phyloP scores from a whole-genome alignment of 2,888 invertebrate species.

The Syritta pipiens region DNA sequence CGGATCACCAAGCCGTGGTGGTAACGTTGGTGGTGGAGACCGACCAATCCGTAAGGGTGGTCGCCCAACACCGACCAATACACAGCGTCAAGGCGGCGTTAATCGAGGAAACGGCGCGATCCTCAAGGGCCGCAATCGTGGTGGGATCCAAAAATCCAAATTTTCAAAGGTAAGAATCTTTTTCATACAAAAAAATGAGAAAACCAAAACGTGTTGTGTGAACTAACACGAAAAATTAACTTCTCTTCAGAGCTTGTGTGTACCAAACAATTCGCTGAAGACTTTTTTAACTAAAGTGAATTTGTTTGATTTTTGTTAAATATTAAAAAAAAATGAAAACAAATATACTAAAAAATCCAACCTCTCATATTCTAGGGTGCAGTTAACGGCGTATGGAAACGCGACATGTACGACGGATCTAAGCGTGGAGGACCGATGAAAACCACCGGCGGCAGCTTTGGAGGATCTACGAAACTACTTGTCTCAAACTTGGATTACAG shows the following conservation, averaged over 20 bases:
- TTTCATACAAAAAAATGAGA: constrained; percentile 59
- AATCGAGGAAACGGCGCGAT: constrained; percentile 80
- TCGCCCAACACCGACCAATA: constrained; percentile 79
- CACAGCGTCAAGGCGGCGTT: constrained; percentile 78
- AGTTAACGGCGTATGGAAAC: constrained; percentile 98
- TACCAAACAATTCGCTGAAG: constrained; percentile 24
- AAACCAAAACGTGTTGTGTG: constrained; percentile 33
- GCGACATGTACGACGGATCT: constrained; percentile 94
- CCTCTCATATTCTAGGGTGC: constrained; percentile 87
- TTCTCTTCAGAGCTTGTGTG: constrained; percentile 56
- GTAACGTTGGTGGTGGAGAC: constrained; percentile 80
- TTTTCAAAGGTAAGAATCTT: constrained; percentile 77
- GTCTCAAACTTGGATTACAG: constrained; percentile 98
- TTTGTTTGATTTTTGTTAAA: constrained; percentile 53
- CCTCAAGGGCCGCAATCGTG: constrained; percentile 86
- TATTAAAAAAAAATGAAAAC: constrained; percentile 57
- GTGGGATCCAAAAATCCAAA: constrained; percentile 82
- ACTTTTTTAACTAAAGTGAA: constrained; percentile 29
- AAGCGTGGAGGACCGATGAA: constrained; percentile 77
- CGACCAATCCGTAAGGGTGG: constrained; percentile 81
- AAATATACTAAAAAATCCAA: constrained; percentile 74
- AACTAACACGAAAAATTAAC: constrained; percentile 33
- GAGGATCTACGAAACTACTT: constrained; percentile 90
- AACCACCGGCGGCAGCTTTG: constrained; percentile 78
- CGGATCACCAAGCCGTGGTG: constrained; percentile 82